Conservation (phyloP, 2,797 vertebrate species). For the Trachops cirrhosus region DNA sequence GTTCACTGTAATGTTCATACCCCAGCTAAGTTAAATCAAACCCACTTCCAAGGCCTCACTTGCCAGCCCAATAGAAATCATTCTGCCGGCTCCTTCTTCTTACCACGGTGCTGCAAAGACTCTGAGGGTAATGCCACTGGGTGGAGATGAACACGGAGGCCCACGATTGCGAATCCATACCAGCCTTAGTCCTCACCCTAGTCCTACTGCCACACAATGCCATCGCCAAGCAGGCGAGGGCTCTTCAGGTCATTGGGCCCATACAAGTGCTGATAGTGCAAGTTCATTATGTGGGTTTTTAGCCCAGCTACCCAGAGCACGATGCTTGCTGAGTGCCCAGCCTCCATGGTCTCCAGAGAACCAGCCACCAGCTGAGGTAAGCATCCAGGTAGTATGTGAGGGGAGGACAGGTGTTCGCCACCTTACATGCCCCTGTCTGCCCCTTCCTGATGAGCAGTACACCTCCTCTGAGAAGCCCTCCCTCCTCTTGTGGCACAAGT, state of each 20-base stretch:
- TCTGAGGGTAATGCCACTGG: background rate
- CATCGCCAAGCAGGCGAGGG: background rate
- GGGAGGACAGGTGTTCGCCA: background rate
- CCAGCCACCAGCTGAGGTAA: fast-evolving
- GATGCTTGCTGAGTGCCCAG: fast-evolving
- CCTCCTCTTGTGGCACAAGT: background rate
- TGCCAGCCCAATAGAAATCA: background rate
- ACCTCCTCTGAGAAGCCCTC: background rate
- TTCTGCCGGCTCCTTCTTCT: background rate
- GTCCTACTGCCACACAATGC: background rate
- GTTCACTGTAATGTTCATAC: background rate
- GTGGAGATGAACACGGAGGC: background rate
- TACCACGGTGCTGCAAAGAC: background rate
- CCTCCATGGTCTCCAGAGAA: background rate
- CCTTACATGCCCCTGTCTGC: background rate
- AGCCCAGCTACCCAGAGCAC: background rate
- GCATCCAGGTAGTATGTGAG: background rate
- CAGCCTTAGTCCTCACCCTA: background rate
- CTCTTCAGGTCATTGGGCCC: background rate
- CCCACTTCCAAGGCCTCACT: background rate
- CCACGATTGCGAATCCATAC: fast-evolving
- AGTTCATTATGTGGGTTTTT: background rate
- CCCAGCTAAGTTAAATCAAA: background rate
- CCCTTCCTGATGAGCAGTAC: background rate
- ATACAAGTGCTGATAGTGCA: background rate